Conservation (phyloP, 2,888 invertebrate species). For the Bellardia bayeri region DNA sequence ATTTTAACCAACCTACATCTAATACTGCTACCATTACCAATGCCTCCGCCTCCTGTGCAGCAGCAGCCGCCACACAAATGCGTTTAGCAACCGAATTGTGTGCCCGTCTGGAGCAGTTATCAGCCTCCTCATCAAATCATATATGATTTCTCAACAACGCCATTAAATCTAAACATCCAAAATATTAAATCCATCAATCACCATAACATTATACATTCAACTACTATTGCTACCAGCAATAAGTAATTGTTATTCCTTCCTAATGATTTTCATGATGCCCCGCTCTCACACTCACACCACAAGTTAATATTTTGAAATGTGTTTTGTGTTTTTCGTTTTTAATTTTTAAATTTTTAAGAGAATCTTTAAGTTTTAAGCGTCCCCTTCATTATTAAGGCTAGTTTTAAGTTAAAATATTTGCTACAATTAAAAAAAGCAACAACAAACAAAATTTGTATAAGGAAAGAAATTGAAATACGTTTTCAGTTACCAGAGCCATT, state of each 20-base stretch:
- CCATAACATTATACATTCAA: not conserved
- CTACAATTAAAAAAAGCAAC: constrained; percentile 10
- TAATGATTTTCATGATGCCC: not conserved
- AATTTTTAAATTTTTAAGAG: constrained; percentile 63
- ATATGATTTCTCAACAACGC: constrained; percentile 53
- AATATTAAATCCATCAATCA: constrained; percentile 40
- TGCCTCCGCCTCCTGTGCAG: constrained; percentile 75
- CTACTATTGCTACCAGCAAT: not conserved
- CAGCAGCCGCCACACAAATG: constrained; percentile 82
- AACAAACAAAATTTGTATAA: constrained; percentile 15
- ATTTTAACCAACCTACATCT: constrained; percentile 75
- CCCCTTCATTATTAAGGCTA: constrained; percentile 34
- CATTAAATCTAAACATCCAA: constrained; percentile 52
- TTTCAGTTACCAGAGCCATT: constrained; percentile 57
- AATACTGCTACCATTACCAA: constrained; percentile 75
- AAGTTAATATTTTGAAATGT: constrained; percentile 52
- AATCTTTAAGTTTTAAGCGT: constrained; percentile 62
- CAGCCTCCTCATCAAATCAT: constrained; percentile 78
- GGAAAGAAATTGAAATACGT: constrained; percentile 50
- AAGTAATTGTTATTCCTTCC: constrained; percentile 9
- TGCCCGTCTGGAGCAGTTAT: constrained; percentile 85
- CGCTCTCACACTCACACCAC: constrained; percentile 9
- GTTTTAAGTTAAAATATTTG: constrained; percentile 49
- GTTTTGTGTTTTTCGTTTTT: constrained; percentile 56
- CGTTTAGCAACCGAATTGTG: constrained; percentile 85